A percentile compares a stretch with the other conserved stretches of the same genome.
These are phyloP conservation scores for Hetaerina titia DNA, from an alignment of 2,888 invertebrate species.

Conservation along the genomic window DNA sequence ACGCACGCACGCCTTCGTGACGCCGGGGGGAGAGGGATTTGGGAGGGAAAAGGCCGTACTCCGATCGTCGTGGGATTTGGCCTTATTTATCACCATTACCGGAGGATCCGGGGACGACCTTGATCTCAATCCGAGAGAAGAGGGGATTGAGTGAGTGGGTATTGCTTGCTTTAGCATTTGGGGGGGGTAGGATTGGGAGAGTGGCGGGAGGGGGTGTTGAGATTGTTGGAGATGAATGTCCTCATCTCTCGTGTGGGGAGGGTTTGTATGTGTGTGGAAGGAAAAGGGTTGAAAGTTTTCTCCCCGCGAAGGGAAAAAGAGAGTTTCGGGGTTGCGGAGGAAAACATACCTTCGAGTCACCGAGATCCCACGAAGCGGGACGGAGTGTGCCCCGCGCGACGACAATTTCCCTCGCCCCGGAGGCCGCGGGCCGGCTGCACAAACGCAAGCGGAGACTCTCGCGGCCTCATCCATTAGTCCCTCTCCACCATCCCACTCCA, in stretches of 20 bases:
- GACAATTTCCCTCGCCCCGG: neutral
- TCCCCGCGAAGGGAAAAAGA: too few relatives aligned
- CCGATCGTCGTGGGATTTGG: neutral
- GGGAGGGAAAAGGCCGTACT: neutral
- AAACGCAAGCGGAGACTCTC: neutral
- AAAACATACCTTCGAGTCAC: too few relatives aligned
- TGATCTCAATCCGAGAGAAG: slow-evolving; percentile 1
- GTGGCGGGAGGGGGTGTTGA: neutral
- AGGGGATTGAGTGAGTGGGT: neutral
- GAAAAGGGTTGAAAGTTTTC: neutral
- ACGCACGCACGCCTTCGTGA: too few relatives aligned
- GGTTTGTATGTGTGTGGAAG: neutral
- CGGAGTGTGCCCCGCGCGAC: too few relatives aligned
- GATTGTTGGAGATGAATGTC: neutral
- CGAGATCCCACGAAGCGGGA: too few relatives aligned
- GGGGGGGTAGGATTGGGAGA: neutral
- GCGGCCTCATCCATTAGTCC: neutral
- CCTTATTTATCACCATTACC: neutral
- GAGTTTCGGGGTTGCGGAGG: too few relatives aligned
- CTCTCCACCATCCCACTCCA: neutral
- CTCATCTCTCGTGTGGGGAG: neutral
- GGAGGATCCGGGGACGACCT: slow-evolving; percentile 16
- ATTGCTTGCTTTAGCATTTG: too few relatives aligned
- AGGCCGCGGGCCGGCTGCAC: neutral
- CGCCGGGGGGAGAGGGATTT: too few relatives aligned